Evolutionary conservation across 2,888 invertebrate species (phyloP), one percentile per base, ranked within the genome.

Genomic region (Troides oblongomaculatus): DNA sequence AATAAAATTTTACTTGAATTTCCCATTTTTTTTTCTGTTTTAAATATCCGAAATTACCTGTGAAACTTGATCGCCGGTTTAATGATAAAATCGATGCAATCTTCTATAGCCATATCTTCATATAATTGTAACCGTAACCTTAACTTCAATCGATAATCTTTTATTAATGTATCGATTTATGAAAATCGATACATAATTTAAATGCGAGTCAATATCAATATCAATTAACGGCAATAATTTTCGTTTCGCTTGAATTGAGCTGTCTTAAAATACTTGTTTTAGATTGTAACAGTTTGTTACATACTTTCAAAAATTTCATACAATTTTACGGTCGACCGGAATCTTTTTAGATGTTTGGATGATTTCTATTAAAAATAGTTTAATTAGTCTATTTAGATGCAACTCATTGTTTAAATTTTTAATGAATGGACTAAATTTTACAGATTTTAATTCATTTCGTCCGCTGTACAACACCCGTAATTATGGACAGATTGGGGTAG

Each of bases 131-230:
- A 53, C 53, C 53, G n/a, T 53, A 53, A 18, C 57, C 23, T 58
- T 23, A 58, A 58, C 1, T 57, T 12, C 7, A 56, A 56, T 56
- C 23, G 57, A 8, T 23, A 58, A 58, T 23, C 8, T 23, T 58
- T 58, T 58, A 23, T 58, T 5, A 58, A 21, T 2, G 23, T 25
- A 62, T 59, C 30, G 53, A 23, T 61, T 62, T 60, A 53, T n/a
- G 63, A 53, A 58, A 70, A 72, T 68, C 23, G 64, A 70, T 64
- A 70, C 61, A 56, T 36, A 36, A 68, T 65, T 59, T n/a, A 61
- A 50, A 75, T 73, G 68, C 72, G 62, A 61, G 46, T 39, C 67
- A 21, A 58, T 68, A 68, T 68, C 62, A 30, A 68, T 62, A 62
- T 58, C 62, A 57, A 46, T 62, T 56, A 62, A 61, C 53, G 36